Evolutionary conservation across 2,797 vertebrate species (phyloP).

Genomic region (Mycteria americana): DNA sequence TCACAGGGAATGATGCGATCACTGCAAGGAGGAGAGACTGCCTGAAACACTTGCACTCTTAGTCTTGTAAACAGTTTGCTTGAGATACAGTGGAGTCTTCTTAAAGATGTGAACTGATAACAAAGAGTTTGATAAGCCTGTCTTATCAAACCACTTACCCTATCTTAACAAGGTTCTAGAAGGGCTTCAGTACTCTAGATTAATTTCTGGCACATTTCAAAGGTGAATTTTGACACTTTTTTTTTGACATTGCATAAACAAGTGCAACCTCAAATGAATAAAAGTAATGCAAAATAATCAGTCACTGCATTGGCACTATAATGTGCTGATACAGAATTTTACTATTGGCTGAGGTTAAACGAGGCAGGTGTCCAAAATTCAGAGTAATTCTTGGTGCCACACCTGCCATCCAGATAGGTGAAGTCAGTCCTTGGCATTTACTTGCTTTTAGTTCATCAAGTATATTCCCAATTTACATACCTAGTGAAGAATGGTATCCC

Average conservation of each 20-base stretch:
- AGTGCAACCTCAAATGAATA: not conserved
- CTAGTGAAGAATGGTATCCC: not conserved
- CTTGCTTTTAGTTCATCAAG: not conserved
- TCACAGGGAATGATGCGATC: not conserved
- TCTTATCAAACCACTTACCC: not conserved
- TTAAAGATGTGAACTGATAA: not conserved
- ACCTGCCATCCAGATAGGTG: slow-evolving; percentile 10
- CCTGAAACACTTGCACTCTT: not conserved
- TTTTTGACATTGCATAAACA: not conserved
- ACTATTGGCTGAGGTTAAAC: not conserved
- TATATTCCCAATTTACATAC: not conserved
- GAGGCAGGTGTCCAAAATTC: slow-evolving; percentile 3
- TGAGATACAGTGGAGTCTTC: not conserved
- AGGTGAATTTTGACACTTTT: not conserved
- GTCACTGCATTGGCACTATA: not conserved
- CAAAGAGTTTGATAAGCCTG: not conserved
- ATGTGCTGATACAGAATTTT: not conserved
- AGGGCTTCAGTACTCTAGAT: not conserved
- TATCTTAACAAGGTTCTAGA: not conserved
- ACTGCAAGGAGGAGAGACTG: not conserved
- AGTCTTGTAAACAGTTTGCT: not conserved
- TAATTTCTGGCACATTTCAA: not conserved
- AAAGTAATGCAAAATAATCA: not conserved
- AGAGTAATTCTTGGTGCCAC: not conserved
- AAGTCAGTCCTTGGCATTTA: slow-evolving; percentile 14